Evolutionary conservation across 2,113 vertebrate species (phyloP), one percentile per base, ranked within the genome.

Genomic region (Vombatus ursinus): DNA sequence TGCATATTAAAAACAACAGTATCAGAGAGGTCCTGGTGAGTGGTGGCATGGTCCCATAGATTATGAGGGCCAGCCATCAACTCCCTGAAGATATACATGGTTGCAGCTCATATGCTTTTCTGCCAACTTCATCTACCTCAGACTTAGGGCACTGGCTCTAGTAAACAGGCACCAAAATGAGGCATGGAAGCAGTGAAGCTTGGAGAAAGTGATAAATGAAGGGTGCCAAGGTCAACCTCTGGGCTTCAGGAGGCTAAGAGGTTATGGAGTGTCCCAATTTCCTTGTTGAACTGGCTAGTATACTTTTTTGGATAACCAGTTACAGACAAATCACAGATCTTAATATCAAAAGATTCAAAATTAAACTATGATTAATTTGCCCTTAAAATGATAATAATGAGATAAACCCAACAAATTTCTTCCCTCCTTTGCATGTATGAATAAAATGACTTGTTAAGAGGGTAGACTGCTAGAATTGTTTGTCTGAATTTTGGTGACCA

Each of bases 331-430:
- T 97, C 52, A 91, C 52, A 95, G 26, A 37, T 93, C 68, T 97
- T 97, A 96, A 96, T 97, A 96, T 89, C 77, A 95, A 97, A 95
- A 96, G 95, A 96, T 89, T 95, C 68, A 0, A 50, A 95, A 93
- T 93, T 96, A 98, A 97, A 94, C 94, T 89, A 94, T 90, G 94
- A 96, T 54, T 91, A 95, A 96, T 96, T 44, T 50, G 61, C 37
- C 31, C 94, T 97, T 92, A 89, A 96, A 96, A 22, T 44, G 19
- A 6, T 44, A n/a, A 84, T 96, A 68, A 61, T 94, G 89, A 95
- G 94, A 90, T 95, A 84, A 84, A 84, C 19, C n/a, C 68, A 84
- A 84, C 68, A 84, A n/a, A n/a, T 84, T 44, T 84, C 68, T 92
- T 96, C 44, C 44, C 95, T 31, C 51, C 93, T 95, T 94, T 94